A percentile compares a stretch with the other conserved stretches of the same genome.
Conservation (phyloP, 2,797 vertebrate genomes). For the Alfaro cultratus region DNA sequence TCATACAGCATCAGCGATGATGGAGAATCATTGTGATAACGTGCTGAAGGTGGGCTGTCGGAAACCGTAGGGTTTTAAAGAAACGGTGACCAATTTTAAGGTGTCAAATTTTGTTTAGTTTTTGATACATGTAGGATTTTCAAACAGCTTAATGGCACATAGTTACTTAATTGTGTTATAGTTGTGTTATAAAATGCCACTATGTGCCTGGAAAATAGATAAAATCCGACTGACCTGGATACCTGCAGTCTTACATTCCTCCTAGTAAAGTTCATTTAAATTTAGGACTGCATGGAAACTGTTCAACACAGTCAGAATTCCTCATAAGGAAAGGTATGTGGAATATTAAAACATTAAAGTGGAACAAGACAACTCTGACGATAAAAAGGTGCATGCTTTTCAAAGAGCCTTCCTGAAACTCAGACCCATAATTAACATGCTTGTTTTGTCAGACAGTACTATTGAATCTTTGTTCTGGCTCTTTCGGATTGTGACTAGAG, state of each 20-base stretch:
- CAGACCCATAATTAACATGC: conserved; percentile 60
- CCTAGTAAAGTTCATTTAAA: neutral
- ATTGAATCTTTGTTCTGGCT: conserved; percentile 50
- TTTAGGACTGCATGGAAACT: neutral
- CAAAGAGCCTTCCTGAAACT: conserved; percentile 41
- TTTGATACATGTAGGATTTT: neutral
- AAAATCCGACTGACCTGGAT: neutral
- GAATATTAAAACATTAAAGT: conserved; percentile 37
- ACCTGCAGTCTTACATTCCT: neutral
- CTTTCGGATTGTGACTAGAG: conserved; percentile 15
- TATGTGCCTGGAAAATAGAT: neutral
- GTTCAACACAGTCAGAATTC: neutral
- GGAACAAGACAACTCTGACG: conserved; percentile 21
- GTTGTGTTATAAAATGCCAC: neutral
- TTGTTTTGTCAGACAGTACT: conserved; percentile 21
- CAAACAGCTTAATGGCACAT: neutral
- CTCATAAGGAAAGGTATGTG: conserved; percentile 4
- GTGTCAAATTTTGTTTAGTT: neutral
- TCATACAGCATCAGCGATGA: too few relatives aligned
- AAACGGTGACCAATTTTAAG: neutral
- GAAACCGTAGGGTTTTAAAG: neutral
- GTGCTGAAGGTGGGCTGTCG: too few relatives aligned
- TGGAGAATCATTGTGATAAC: too few relatives aligned
- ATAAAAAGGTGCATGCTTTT: conserved; percentile 44
- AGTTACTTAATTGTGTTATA: neutral